Evolutionary conservation across 2,888 invertebrate genomes (phyloP), one percentile per base, ranked within the genome.

Genomic region (Capitulum mitella): DNA sequence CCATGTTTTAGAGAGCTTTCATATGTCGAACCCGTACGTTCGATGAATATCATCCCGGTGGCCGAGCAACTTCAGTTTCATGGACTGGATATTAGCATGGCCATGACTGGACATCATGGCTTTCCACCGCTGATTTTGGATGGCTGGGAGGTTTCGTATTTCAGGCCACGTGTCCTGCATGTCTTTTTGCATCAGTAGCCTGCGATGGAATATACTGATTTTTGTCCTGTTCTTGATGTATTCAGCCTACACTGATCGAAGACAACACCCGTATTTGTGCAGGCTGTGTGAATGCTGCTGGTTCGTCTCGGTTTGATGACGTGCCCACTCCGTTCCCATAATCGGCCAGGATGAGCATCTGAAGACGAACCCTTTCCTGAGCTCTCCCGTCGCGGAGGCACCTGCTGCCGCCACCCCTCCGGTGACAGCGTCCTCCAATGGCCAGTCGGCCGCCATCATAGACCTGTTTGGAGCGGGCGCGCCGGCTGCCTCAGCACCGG

Each of bases 291-390:
- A 46, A 14, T 46, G 46, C 46, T 46, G 46, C 46, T 14, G 14
- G 46, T 46, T 14, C 14, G 46, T 46, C 46, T n/a, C n/a, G n/a
- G n/a, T 8, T 46, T 46, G 46, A 46, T 46, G 10, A 46, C 46
- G 8, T 14, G 46, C 46, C 46, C 46, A 46, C 46, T 46, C 10
- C 46, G 46, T 14, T 8, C 46, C 46, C 10, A 8, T 46, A 14
- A 46, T 51, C 22, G 12, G 12, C 51, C 80, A 83, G 83, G 82
- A 81, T 70, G 82, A 84, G 79, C 81, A 81, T 43, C 80, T 91
- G 80, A 94, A 94, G 87, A 94, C 93, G 87, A 95, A 95, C 88
- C 95, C 95, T 84, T 95, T 94, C 89, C 89, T 94, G 83, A 91
- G 92, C 83, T 89, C 91, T 26, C 91, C 92, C 43, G 89, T 90